Conservation (phyloP, 1,140 invertebrate species). For the Calephelis nemesis region DNA sequence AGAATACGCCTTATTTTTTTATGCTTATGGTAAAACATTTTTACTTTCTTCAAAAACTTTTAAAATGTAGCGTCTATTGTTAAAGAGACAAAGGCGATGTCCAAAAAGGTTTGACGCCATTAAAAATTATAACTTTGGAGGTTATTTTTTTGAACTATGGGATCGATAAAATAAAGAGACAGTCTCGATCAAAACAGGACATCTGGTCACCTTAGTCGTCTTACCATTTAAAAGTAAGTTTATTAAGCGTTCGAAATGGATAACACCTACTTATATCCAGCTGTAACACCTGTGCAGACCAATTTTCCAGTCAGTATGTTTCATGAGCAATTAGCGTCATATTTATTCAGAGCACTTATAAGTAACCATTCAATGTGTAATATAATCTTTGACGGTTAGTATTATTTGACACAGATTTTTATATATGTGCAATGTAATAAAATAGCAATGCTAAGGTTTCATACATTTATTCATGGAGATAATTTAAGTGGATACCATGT, state of each 20-base stretch:
- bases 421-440: conserved; percentile 8
- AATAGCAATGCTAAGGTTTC: neutral
- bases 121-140: too few relatives aligned
- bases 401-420: conserved; percentile 32
- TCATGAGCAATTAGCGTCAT: conserved; percentile 51
- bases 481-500: neutral
- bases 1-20: too few relatives aligned
- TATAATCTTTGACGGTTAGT: conserved; percentile 21
- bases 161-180: too few relatives aligned
- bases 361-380: conserved; percentile 21
- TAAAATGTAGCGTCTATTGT: too few relatives aligned
- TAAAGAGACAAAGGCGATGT: too few relatives aligned
- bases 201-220: too few relatives aligned
- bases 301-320: conserved; percentile 42
- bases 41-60: too few relatives aligned
- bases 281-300: conserved; percentile 34
- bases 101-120: too few relatives aligned
- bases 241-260: conserved; percentile 34
- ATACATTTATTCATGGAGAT: conserved; percentile 7
- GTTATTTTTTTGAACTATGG: too few relatives aligned
- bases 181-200: too few relatives aligned
- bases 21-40: too few relatives aligned
- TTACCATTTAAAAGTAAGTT: too few relatives aligned
- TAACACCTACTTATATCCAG: conserved; percentile 26
- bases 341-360: conserved; percentile 36